A percentile compares a stretch with the other conserved stretches of the same genome.
phyloP scores from a whole-genome alignment of 1,140 invertebrate species.

The Metopolophium dirhodum region DNA sequence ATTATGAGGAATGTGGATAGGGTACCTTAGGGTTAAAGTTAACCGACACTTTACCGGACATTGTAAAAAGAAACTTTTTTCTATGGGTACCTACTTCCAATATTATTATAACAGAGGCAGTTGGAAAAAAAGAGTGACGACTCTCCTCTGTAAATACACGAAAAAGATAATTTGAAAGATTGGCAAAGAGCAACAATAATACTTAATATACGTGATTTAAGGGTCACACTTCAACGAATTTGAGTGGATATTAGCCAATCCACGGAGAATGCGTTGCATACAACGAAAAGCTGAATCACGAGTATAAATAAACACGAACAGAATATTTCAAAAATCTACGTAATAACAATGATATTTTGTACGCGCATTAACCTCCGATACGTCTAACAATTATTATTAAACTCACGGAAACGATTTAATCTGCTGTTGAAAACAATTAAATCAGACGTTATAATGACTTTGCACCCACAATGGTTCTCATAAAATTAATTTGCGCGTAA shows the following conservation, averaged over 20 bases:
- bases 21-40: too few relatives aligned
- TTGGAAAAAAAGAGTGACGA: neutral
- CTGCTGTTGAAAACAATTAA: neutral
- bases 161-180: neutral
- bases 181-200: neutral
- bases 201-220: neutral
- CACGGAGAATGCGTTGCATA: neutral
- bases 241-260: neutral
- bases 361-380: neutral
- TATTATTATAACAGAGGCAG: neutral
- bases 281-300: neutral
- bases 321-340: neutral
- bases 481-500: neutral
- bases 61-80: too few relatives aligned
- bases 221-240: conserved; percentile 6
- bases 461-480: neutral
- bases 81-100: neutral
- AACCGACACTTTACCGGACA: too few relatives aligned
- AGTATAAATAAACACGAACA: conserved; percentile 5
- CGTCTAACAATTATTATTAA: neutral
- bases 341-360: conserved; percentile 5
- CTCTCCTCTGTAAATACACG: neutral
- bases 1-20: neutral
- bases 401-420: neutral
- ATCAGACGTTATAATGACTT: neutral